phyloP scores from a whole-genome alignment of 2,888 invertebrate species.

The Priocnemis perturbator region DNA sequence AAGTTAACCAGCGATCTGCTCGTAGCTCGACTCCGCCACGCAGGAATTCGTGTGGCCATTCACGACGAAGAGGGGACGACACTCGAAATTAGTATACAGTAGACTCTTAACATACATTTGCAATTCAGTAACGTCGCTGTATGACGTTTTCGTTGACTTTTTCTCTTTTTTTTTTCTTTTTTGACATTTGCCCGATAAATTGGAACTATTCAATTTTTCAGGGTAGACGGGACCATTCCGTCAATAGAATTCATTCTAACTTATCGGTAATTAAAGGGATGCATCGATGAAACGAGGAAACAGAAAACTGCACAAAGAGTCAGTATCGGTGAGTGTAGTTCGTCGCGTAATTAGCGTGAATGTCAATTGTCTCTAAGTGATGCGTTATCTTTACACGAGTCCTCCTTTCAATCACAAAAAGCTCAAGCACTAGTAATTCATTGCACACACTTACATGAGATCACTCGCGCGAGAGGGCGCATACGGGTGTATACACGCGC shows the following conservation, averaged over 20 bases:
- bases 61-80: slow-evolving; percentile 13
- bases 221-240: no score
- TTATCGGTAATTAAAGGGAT: no score
- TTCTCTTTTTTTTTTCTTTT: slow-evolving; percentile 13
- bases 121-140: slow-evolving; percentile 27
- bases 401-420: slow-evolving; percentile 28
- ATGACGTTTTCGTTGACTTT: slow-evolving; percentile 26
- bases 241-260: no score
- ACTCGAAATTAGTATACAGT: slow-evolving; percentile 11
- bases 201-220: no score
- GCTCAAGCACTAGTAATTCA: slow-evolving; percentile 54
- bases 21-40: slow-evolving; percentile 7
- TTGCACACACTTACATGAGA: slow-evolving; percentile 44
- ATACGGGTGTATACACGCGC: slow-evolving; percentile 31
- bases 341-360: no score
- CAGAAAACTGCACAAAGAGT: no score
- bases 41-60: not conserved
- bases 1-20: slow-evolving; percentile 7
- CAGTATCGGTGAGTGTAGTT: no score
- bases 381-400: not conserved
- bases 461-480: slow-evolving; percentile 36
- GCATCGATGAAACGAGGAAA: no score
- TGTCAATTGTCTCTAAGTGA: not conserved
- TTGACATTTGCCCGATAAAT: slow-evolving; percentile 2
- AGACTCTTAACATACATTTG: no score